Percentiles rank a stretch among this genome's conserved stretches.
phyloP scores from a whole-genome alignment of 2,113 vertebrate genomes.

The Psilopogon haemacephalus region DNA sequence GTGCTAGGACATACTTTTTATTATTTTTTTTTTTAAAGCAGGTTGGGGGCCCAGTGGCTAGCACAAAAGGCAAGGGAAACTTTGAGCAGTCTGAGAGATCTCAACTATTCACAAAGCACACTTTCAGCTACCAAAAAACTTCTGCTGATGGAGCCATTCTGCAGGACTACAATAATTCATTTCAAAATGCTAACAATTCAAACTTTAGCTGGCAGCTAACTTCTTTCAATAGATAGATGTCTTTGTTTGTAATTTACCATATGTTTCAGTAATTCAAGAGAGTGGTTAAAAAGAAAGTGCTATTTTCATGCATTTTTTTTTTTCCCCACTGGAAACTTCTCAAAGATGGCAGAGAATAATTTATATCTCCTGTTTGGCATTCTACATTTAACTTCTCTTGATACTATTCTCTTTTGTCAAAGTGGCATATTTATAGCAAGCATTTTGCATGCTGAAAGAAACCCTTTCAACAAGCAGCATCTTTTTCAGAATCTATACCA shows the following conservation, averaged over 20 bases:
- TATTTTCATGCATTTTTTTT: conserved; percentile 28
- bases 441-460: neutral
- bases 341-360: conserved; percentile 9
- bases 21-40: neutral
- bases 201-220: neutral
- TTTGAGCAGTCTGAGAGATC: neutral
- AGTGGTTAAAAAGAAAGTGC: neutral
- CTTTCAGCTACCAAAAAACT: neutral
- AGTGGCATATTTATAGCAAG: conserved; percentile 35
- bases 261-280: conserved; percentile 1
- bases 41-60: neutral
- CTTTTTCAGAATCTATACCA: neutral
- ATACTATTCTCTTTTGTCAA: neutral
- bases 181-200: conserved; percentile 4
- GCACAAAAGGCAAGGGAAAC: neutral
- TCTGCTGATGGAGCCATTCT: neutral
- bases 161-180: neutral
- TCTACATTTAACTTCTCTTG: neutral
- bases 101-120: neutral
- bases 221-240: neutral
- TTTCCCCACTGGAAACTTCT: neutral
- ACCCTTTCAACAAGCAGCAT: neutral
- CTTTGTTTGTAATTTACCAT: conserved; percentile 27
- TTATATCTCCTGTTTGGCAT: neutral
- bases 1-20: neutral